phyloP scores from a whole-genome alignment of 2,113 vertebrate genomes.

The Anhinga rufa region DNA sequence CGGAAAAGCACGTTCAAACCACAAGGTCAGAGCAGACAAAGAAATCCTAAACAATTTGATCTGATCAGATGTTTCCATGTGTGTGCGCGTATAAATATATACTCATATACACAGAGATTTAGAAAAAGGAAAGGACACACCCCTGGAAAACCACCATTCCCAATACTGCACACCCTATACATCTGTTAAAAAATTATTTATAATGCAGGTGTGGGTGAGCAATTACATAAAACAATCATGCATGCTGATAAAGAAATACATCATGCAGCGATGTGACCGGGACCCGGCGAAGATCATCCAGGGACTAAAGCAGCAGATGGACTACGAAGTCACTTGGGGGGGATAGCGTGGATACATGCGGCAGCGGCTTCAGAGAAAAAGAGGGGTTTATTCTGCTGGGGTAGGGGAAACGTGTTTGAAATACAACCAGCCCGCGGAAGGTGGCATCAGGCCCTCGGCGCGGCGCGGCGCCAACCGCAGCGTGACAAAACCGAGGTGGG shows the following conservation, averaged over 20 bases:
- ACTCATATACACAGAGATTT: not conserved
- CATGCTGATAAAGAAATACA: not conserved
- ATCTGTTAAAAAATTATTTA: not conserved
- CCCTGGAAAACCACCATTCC: constrained; percentile 27
- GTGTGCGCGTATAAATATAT: not conserved
- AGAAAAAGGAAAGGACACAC: constrained; percentile 21
- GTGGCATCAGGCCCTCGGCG: not conserved
- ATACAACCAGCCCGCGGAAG: not conserved
- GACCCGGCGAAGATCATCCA: rapidly evolving
- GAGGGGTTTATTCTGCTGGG: not conserved
- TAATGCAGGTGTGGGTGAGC: not conserved
- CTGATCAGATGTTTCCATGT: not conserved
- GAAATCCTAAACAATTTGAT: constrained; percentile 1
- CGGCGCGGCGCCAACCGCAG: not conserved
- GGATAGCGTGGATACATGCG: not conserved
- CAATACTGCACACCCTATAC: not conserved
- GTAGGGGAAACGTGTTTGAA: not conserved
- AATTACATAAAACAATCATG: not conserved
- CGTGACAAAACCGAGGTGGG: not conserved
- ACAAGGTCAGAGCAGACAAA: constrained; percentile 45
- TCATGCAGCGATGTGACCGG: not conserved
- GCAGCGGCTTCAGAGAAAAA: not conserved
- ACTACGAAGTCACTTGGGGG: not conserved
- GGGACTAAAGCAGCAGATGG: not conserved
- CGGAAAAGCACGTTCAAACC: not conserved